phyloP scores from a whole-genome alignment of 2,888 invertebrate genomes.

The Rutpela maculata region DNA sequence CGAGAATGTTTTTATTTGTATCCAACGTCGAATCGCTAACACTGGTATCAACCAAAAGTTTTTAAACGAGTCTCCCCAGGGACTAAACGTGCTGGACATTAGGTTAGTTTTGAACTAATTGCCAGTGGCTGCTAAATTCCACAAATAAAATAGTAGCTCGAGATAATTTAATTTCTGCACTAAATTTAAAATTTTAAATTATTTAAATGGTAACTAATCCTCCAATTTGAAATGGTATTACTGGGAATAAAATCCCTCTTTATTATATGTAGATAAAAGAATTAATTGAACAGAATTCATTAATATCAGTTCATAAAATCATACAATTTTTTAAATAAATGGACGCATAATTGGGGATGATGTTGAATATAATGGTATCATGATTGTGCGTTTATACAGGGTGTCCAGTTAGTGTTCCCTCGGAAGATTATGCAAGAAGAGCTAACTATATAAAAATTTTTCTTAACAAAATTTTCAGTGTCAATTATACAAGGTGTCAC shows the following conservation, averaged over 20 bases:
- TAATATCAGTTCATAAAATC: too few relatives aligned
- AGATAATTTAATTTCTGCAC: neutral
- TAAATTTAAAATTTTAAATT: neutral
- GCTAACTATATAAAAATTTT: too few relatives aligned
- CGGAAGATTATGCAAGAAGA: too few relatives aligned
- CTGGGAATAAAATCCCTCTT: neutral
- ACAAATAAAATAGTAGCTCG: neutral
- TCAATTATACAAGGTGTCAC: too few relatives aligned
- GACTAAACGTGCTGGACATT: neutral
- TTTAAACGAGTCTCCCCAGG: neutral
- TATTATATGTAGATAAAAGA: neutral
- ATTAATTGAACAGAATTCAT: too few relatives aligned
- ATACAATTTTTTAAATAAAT: too few relatives aligned
- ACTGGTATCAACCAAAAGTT: neutral
- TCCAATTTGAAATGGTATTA: neutral
- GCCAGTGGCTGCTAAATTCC: neutral
- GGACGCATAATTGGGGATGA: too few relatives aligned
- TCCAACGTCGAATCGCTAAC: neutral
- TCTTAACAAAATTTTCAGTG: too few relatives aligned
- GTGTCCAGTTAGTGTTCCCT: too few relatives aligned
- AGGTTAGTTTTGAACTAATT: constrained; percentile 7
- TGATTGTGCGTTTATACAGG: too few relatives aligned
- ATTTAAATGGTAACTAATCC: neutral
- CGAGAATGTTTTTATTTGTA: neutral
- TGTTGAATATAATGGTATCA: too few relatives aligned